A percentile compares a stretch with the other conserved stretches of the same genome.
Evolutionary conservation across 2,113 vertebrate genomes (phyloP).

Genomic region (Australoheros scitulus): DNA sequence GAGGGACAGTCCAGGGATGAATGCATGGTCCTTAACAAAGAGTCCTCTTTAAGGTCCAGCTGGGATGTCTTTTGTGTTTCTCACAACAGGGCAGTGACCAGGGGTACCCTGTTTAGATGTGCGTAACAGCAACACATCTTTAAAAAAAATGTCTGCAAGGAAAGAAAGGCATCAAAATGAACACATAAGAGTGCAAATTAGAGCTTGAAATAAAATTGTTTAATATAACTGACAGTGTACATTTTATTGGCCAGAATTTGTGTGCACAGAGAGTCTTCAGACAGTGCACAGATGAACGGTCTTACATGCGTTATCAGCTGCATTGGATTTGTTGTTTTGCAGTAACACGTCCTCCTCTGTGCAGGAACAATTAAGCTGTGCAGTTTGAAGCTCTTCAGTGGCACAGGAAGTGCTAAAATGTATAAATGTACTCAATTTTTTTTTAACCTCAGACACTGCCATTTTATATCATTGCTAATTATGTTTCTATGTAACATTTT

Average conservation of each 20-base stretch:
- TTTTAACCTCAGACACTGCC: too few species aligned
- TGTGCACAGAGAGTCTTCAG: neutral
- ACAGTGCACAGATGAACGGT: neutral
- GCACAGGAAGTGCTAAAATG: too few species aligned
- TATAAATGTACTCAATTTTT: too few species aligned
- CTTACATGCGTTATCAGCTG: neutral
- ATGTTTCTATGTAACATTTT: too few species aligned
- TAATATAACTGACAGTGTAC: neutral
- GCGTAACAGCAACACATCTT: neutral
- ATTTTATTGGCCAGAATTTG: neutral
- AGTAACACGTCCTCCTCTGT: neutral
- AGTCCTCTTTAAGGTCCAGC: conserved; percentile 52
- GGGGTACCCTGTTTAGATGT: neutral
- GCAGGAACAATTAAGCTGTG: neutral
- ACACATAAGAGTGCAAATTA: too few species aligned
- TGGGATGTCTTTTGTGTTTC: conserved; percentile 24
- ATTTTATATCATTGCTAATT: too few species aligned
- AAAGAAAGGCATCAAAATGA: neutral
- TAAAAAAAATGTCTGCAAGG: neutral
- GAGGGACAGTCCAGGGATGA: conserved; percentile 44
- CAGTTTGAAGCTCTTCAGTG: neutral
- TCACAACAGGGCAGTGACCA: conserved; percentile 4
- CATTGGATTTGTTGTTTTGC: neutral
- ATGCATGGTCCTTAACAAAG: conserved; percentile 64
- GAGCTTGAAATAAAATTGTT: neutral